phyloP scores from a whole-genome alignment of 1,140 invertebrate species.

The Diorhabda carinulata region DNA sequence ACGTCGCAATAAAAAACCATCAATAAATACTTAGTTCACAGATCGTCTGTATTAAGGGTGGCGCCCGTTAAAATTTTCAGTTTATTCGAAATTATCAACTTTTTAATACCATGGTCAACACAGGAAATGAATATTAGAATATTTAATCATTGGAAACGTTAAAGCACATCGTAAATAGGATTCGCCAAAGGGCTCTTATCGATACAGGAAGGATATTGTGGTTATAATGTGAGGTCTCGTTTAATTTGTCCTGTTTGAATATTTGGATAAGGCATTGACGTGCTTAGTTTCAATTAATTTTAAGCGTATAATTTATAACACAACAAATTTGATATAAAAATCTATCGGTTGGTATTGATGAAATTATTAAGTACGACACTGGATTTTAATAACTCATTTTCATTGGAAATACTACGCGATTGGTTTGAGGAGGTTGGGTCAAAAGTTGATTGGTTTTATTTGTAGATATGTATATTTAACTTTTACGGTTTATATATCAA shows the following conservation, averaged over 20 bases:
- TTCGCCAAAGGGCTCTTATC: neutral
- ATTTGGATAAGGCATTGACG: slow-evolving; percentile 8
- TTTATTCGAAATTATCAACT: neutral
- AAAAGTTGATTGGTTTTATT: neutral
- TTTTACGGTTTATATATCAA: neutral
- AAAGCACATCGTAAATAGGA: neutral
- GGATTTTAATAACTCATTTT: neutral
- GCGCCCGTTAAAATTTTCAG: slow-evolving; percentile 3
- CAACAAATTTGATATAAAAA: neutral
- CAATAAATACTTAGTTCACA: neutral
- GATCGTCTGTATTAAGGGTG: neutral
- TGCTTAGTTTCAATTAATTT: neutral
- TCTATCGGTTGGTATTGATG: too few species aligned
- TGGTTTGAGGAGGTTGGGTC: neutral
- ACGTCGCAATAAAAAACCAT: slow-evolving; percentile 10
- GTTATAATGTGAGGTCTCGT: slow-evolving; percentile 6
- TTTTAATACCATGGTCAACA: neutral
- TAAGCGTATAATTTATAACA: neutral
- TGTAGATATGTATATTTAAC: neutral
- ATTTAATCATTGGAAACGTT: slow-evolving; percentile 11
- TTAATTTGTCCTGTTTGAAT: slow-evolving; percentile 12
- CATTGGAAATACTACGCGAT: neutral
- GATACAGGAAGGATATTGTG: slow-evolving; percentile 12
- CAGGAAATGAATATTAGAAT: slow-evolving; percentile 14
- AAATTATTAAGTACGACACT: too few species aligned